phyloP scores from a whole-genome alignment of 2,888 invertebrate species.

The Lagria hirta region DNA sequence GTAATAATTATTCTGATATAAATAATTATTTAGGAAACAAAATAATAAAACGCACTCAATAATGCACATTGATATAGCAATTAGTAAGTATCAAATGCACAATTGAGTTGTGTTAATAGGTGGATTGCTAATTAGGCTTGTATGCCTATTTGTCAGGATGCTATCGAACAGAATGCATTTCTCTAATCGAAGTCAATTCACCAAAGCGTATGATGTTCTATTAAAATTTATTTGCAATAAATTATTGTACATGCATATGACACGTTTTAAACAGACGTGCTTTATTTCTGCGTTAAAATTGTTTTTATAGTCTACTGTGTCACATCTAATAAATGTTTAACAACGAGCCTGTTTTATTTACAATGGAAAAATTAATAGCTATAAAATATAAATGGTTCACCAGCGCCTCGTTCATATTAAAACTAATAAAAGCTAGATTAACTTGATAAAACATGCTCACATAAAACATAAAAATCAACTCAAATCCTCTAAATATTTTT shows the following conservation, averaged over 20 bases:
- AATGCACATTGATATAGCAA: slow-evolving; percentile 5
- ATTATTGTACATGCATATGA: slow-evolving; percentile 36
- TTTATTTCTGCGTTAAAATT: slow-evolving; percentile 37
- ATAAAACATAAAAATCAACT: slow-evolving; percentile 27
- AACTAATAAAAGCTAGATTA: slow-evolving; percentile 18
- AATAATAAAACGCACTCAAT: not conserved
- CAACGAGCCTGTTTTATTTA: slow-evolving; percentile 23
- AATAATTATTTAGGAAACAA: too few relatives aligned
- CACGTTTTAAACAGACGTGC: slow-evolving; percentile 33
- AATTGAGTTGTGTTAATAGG: slow-evolving; percentile 14
- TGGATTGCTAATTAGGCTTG: slow-evolving; percentile 18
- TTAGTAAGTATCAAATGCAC: slow-evolving; percentile 11
- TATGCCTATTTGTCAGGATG: slow-evolving; percentile 17
- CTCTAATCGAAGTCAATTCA: slow-evolving; percentile 23
- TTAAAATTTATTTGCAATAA: slow-evolving; percentile 37
- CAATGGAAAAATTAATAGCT: slow-evolving; percentile 19
- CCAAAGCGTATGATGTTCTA: slow-evolving; percentile 29
- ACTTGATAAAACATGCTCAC: slow-evolving; percentile 8
- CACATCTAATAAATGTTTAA: slow-evolving; percentile 37
- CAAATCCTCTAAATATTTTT: slow-evolving; percentile 33
- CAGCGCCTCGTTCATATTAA: slow-evolving; percentile 17
- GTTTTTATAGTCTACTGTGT: slow-evolving; percentile 33
- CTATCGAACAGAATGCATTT: slow-evolving; percentile 14
- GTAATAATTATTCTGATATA: too few relatives aligned
- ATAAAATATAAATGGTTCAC: slow-evolving; percentile 19